Evolutionary conservation across 2,797 vertebrate genomes (phyloP), one percentile per base, ranked within the genome.

Genomic region (Gephyroberyx darwinii): DNA sequence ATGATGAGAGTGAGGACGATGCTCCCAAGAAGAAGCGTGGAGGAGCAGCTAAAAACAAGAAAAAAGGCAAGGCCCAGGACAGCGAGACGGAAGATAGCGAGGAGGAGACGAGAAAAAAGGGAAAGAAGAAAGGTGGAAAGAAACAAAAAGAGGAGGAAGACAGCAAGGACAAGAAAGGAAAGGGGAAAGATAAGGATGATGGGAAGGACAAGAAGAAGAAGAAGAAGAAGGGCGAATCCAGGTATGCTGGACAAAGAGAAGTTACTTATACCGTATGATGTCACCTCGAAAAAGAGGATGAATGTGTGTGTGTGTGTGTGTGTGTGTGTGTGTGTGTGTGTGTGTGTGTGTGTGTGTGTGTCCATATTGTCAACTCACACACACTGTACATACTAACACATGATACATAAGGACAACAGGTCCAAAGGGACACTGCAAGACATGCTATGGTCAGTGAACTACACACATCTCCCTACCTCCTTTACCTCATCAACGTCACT

Each of bases 131-230:
- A 72, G 77, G 77, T 30, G 82, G 75, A 45, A 91, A 75, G 74
- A 91, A 89, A 61, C 84, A 84, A 60, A 80, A 76, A 63, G 88
- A 89, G 2, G 88, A 86, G 16, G 79, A 87, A 30, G 84, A 86
- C 61, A 93, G 84, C 65, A 93, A 91, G 79, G 88, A 81, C 39
- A 94, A 87, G 61, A 91, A 88, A 83, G 74, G 76, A 57, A 92
- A 92, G 83, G 80, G 72, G 80, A 95, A 90, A n/a, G 88, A 84
- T 7, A 84, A 87, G 59, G 92, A 86, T 50, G 94, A 94, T 78
- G 90, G 86, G 30, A 95, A 91, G 65, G 85, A 79, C 37, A 84
- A 86, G 14, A 83, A 86, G 48, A 85, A 86, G 14, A 88, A 88
- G 41, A 91, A 91, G 61, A 90, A 89, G 58, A 88, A 87, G 45